Evolutionary conservation across 2,888 invertebrate species (phyloP).

Genomic region (Nomada lathburiana): DNA sequence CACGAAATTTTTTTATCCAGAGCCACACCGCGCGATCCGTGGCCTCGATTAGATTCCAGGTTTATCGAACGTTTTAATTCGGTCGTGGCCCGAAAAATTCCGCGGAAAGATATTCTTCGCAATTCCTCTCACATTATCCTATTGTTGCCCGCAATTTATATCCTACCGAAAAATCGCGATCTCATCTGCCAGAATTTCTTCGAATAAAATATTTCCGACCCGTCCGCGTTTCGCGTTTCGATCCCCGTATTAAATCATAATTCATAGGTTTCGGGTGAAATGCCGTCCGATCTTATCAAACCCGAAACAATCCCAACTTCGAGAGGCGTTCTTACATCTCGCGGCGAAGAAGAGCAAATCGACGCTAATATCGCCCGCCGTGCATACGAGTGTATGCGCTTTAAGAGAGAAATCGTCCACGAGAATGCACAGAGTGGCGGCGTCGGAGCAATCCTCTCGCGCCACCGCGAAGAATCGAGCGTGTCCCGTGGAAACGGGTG

Average conservation of each 20-base stretch:
- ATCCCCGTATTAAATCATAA: too few relatives aligned
- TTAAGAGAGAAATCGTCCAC: conserved; percentile 39
- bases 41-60: not conserved
- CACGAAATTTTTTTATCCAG: conserved; percentile 1
- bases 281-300: too few relatives aligned
- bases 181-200: too few relatives aligned
- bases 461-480: conserved; percentile 25
- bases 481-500: not conserved
- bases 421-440: conserved; percentile 23
- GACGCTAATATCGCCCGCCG: too few relatives aligned
- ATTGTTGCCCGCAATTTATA: too few relatives aligned
- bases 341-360: too few relatives aligned
- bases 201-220: too few relatives aligned
- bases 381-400: not conserved
- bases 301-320: too few relatives aligned
- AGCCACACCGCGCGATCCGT: not conserved
- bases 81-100: not conserved
- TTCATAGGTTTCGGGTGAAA: too few relatives aligned
- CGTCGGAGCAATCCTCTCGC: conserved; percentile 29
- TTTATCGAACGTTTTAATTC: conserved; percentile 6
- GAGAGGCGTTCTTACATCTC: too few relatives aligned
- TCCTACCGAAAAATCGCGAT: too few relatives aligned
- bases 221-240: too few relatives aligned
- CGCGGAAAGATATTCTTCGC: not conserved
- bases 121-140: not conserved